phyloP scores from a whole-genome alignment of 2,888 invertebrate species.

The Oscheius myriophilus region DNA sequence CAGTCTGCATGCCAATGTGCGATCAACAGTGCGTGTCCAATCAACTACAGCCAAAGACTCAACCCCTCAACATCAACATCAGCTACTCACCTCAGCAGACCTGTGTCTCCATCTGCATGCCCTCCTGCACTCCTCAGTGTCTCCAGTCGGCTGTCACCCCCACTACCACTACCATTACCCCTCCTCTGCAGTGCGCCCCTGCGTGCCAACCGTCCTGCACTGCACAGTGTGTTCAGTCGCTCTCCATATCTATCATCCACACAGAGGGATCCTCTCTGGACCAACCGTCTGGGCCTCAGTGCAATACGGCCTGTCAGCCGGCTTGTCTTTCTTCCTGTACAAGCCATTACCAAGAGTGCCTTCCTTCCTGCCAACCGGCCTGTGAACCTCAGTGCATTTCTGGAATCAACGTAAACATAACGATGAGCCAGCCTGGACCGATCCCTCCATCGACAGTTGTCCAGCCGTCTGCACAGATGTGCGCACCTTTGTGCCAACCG shows the following conservation, averaged over 20 bases:
- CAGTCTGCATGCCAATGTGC: conserved; percentile 43
- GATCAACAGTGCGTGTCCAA: conserved; percentile 34
- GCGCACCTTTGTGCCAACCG: conserved; percentile 9
- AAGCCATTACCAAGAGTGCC: conserved; percentile 6
- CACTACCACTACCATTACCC: conserved; percentile 33
- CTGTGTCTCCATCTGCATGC: conserved; percentile 33
- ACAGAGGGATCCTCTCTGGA: conserved; percentile 35
- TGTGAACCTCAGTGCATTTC: conserved; percentile 24
- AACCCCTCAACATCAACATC: conserved; percentile 27
- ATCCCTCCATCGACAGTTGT: conserved; percentile 18
- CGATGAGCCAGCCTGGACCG: background rate
- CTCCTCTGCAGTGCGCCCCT: conserved; percentile 33
- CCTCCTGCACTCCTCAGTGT: conserved; percentile 42
- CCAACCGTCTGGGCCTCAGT: conserved; percentile 33
- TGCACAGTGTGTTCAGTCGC: conserved; percentile 32
- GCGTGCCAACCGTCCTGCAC: conserved; percentile 46
- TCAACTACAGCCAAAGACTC: conserved; percentile 26
- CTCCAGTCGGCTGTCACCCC: conserved; percentile 28
- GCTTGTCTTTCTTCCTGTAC: conserved; percentile 23
- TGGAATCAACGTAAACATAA: conserved; percentile 13
- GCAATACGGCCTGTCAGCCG: conserved; percentile 37
- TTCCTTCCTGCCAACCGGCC: background rate
- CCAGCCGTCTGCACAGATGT: conserved; percentile 11
- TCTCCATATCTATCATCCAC: background rate
- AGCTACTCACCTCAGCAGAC: background rate